Evolutionary conservation across 2,797 vertebrate genomes (phyloP).

Genomic region (Dryobates pubescens): DNA sequence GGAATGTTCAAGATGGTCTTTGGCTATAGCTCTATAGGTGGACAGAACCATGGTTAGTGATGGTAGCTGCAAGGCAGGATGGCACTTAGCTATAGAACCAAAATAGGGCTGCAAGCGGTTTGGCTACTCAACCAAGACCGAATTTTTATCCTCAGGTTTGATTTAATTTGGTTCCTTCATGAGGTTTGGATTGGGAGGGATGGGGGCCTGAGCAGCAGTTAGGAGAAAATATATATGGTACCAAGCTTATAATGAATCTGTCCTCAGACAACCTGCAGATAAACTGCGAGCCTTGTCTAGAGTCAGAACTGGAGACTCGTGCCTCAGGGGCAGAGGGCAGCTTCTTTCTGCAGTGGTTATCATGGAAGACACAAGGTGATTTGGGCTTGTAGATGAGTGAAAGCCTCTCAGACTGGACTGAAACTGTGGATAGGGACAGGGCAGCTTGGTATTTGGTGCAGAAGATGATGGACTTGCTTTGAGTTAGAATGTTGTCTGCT

Average conservation of each 20-base stretch:
- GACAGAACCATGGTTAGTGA: not conserved
- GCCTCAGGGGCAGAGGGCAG: not conserved
- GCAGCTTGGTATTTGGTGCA: not conserved
- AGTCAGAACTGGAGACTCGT: not conserved
- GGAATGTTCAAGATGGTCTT: not conserved
- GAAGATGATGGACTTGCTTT: not conserved
- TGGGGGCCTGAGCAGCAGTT: not conserved
- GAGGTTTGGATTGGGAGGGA: not conserved
- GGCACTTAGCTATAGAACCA: not conserved
- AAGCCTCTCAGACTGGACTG: not conserved
- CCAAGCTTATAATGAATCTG: not conserved
- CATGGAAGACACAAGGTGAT: not conserved
- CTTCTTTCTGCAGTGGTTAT: not conserved
- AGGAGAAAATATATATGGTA: not conserved
- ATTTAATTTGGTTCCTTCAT: not conserved
- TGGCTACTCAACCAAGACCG: not conserved
- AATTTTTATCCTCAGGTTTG: not conserved
- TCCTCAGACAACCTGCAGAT: not conserved
- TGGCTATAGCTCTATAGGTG: not conserved
- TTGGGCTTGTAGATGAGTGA: not conserved
- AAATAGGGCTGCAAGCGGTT: not conserved
- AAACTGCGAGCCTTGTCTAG: not conserved
- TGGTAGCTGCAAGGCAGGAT: not conserved
- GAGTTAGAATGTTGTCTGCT: not conserved
- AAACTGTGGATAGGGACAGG: not conserved